Evolutionary conservation across 2,888 invertebrate species (phyloP), one percentile per base, ranked within the genome.

Genomic region (Cosmia pyralina): DNA sequence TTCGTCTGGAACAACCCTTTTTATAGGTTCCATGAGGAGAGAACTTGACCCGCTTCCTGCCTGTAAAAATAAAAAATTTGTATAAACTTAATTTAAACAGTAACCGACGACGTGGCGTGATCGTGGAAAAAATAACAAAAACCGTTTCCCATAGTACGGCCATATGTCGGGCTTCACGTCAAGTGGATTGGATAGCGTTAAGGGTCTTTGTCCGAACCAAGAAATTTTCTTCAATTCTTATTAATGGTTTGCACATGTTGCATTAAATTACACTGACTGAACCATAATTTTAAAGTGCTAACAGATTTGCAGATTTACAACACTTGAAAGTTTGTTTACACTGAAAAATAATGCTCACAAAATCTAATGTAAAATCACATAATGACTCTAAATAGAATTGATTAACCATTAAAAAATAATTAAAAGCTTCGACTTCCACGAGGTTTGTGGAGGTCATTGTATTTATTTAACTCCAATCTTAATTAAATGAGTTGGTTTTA

Each of bases 111-210:
- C 28, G 62, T 34, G 53, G 75, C 71, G 57, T 62, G 69, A 86
- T 88, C 89, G 89, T 91, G 91, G 90, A 91, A 92, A 92, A 88
- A 90, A 89, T 75, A 89, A 88, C 87, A 89, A 85, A 89, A 85
- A 85, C 64, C 79, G 82, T 83, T 91, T 93, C 91, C 87, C 90
- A 89, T 85, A n/a, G n/a, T n/a, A 83, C 76, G 84, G 82, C 92
- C 94, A 94, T 90, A 91, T 94, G 94, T 89, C 82, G 89, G 78
- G 84, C 73, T 91, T 88, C 85, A 86, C 88, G 88, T 89, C 91
- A 92, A 93, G 92, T 91, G 91, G 87, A 88, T 90, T 91, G 91
- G 87, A 88, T 90, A 85, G 81, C 83, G 79, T 76, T 50, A 74
- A 80, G 86, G 86, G 85, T 84, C 79, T 88, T 85, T 83, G 73